Percentiles rank a stretch among this genome's conserved stretches.
Evolutionary conservation across 2,888 invertebrate genomes (phyloP).

Genomic region (Dynastes tityus): DNA sequence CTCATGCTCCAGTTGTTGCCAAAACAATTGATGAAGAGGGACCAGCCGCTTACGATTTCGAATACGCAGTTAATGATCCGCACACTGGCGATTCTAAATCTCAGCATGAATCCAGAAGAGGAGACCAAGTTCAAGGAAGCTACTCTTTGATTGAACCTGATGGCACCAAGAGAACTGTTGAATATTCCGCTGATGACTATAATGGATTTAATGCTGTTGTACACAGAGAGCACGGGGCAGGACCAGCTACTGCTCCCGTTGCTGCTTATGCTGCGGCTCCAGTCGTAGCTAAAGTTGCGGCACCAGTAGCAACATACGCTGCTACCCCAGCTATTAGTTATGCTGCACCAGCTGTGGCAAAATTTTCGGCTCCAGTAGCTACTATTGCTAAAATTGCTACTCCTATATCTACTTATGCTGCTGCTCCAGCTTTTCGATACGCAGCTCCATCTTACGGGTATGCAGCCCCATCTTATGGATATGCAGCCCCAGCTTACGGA

Average conservation of each 20-base stretch:
- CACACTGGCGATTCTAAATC: conserved; percentile 73
- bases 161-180: conserved; percentile 71
- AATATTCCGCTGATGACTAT: conserved; percentile 72
- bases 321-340: conserved; percentile 59
- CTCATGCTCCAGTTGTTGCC: conserved; percentile 62
- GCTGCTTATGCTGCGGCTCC: conserved; percentile 44
- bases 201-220: conserved; percentile 73
- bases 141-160: conserved; percentile 73
- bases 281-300: conserved; percentile 61
- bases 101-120: conserved; percentile 72
- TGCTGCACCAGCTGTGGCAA: too few relatives aligned
- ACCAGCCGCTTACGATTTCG: conserved; percentile 71
- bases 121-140: conserved; percentile 71
- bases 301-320: conserved; percentile 65
- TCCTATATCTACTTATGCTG: too few relatives aligned
- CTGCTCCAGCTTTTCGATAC: conserved; percentile 13
- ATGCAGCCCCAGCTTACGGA: conserved; percentile 9
- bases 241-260: conserved; percentile 53
- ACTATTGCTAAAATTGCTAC: too few relatives aligned
- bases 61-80: conserved; percentile 70
- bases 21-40: conserved; percentile 69
- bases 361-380: too few relatives aligned
- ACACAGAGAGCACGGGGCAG: conserved; percentile 68
- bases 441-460: not conserved
- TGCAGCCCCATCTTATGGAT: conserved; percentile 3